phyloP scores from a whole-genome alignment of 2,797 vertebrate genomes.

The Eupleurogrammus muticus region DNA sequence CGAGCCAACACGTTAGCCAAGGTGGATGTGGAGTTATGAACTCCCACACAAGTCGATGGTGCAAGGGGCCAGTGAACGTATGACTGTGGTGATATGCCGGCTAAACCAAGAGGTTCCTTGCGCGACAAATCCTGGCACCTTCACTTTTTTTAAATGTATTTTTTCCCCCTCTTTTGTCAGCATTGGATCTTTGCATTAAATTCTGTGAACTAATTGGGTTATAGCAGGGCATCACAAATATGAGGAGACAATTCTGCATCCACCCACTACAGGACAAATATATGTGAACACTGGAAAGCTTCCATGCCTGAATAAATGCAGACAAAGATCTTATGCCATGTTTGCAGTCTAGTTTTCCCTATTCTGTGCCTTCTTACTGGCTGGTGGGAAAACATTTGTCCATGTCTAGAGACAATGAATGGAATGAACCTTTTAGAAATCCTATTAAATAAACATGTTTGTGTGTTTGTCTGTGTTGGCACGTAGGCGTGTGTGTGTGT shows the following conservation, averaged over 20 bases:
- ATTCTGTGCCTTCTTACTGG: slow-evolving; percentile 15
- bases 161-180: slow-evolving; percentile 40
- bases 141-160: slow-evolving; percentile 1
- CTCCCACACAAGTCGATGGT: slow-evolving; percentile 74
- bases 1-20: slow-evolving; percentile 75
- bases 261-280: background rate
- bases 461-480: slow-evolving; percentile 6
- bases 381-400: slow-evolving; percentile 57
- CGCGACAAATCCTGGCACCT: slow-evolving; percentile 2
- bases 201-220: background rate
- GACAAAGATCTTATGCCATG: slow-evolving; percentile 2
- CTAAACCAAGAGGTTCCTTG: slow-evolving; percentile 17
- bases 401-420: slow-evolving; percentile 72
- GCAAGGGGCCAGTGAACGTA: slow-evolving; percentile 7
- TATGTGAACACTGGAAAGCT: background rate
- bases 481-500: slow-evolving; percentile 5
- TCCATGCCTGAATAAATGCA: slow-evolving; percentile 17
- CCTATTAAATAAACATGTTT: slow-evolving; percentile 79
- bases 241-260: background rate
- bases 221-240: slow-evolving; percentile 5
- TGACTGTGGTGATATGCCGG: slow-evolving; percentile 37
- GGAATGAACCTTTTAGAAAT: slow-evolving; percentile 75
- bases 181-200: slow-evolving; percentile 21
- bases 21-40: slow-evolving; percentile 55
- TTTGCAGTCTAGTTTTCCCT: slow-evolving; percentile 3